phyloP scores from a whole-genome alignment of 2,113 vertebrate species.

The Anguilla japonica region DNA sequence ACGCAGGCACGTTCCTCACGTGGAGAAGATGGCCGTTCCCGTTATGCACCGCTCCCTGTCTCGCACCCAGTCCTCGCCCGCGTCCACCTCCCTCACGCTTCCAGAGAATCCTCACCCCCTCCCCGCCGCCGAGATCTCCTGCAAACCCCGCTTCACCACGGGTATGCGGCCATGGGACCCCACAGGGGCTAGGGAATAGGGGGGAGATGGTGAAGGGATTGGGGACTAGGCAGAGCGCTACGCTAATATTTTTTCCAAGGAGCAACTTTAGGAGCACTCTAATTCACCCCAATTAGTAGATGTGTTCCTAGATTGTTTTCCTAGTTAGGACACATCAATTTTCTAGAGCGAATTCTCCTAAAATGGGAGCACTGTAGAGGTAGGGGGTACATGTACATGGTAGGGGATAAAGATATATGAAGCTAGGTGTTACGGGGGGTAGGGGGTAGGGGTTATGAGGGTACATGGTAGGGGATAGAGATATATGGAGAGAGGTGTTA shows the following conservation, averaged over 20 bases:
- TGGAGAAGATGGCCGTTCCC: constrained; percentile 64
- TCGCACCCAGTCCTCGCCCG: constrained; percentile 85
- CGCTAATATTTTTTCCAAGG: too few relatives aligned
- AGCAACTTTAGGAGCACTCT: too few relatives aligned
- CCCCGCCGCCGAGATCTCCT: constrained; percentile 65
- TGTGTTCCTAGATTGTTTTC: too few relatives aligned
- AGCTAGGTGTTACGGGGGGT: too few relatives aligned
- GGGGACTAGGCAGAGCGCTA: too few relatives aligned
- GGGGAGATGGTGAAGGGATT: too few relatives aligned
- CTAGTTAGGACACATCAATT: too few relatives aligned
- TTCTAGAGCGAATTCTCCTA: too few relatives aligned
- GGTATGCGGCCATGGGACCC: constrained; percentile 61
- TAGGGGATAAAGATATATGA: too few relatives aligned
- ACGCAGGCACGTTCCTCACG: constrained; percentile 59
- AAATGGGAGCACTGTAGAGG: too few relatives aligned
- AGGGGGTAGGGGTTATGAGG: neutral
- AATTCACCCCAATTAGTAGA: too few relatives aligned
- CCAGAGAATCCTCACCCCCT: constrained; percentile 65
- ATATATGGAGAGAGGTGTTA: neutral
- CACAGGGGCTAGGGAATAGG: neutral
- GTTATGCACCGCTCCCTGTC: constrained; percentile 78
- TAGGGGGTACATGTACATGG: too few relatives aligned
- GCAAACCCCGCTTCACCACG: constrained; percentile 80
- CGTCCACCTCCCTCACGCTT: constrained; percentile 77
- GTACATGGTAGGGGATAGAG: fast-evolving